These are phyloP conservation scores for Agrilus mali DNA, from an alignment of 2,888 invertebrate genomes.

Conservation along the genomic window DNA sequence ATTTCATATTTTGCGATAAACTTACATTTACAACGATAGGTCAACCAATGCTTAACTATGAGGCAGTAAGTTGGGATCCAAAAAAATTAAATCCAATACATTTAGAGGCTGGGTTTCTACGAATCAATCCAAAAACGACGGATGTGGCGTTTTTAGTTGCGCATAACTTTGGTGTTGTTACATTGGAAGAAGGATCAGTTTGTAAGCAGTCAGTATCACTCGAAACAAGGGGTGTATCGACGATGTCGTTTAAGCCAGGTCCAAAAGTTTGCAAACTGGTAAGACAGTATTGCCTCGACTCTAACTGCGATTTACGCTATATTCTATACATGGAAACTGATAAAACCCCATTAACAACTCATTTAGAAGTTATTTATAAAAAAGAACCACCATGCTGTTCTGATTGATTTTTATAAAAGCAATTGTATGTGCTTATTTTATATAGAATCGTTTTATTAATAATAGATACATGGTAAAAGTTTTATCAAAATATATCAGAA, in stretches of 20 bases:
- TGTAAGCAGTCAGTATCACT: conserved; percentile 28
- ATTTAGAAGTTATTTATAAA: conserved; percentile 40
- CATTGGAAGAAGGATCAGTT: conserved; percentile 44
- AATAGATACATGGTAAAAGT: too few species aligned
- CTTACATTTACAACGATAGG: conserved; percentile 44
- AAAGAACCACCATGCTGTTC: conserved; percentile 16
- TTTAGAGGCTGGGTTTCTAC: conserved; percentile 47
- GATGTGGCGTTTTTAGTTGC: conserved; percentile 42
- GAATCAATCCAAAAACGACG: conserved; percentile 42
- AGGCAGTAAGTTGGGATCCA: conserved; percentile 39
- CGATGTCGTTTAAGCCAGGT: conserved; percentile 41
- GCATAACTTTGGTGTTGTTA: conserved; percentile 49
- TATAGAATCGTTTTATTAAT: too few species aligned
- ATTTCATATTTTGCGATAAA: conserved; percentile 44
- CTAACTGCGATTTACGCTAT: conserved; percentile 32
- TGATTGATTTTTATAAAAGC: too few species aligned
- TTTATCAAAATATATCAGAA: too few species aligned
- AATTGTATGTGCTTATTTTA: too few species aligned
- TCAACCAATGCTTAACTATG: conserved; percentile 48
- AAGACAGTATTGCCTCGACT: conserved; percentile 30
- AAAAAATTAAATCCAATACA: conserved; percentile 45
- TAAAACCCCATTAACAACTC: conserved; percentile 39
- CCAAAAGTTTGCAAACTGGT: conserved; percentile 39
- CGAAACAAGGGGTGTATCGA: conserved; percentile 35
- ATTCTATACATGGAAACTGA: conserved; percentile 43